Evolutionary conservation across 2,113 vertebrate genomes (phyloP), one percentile per base, ranked within the genome.

Genomic region (Chascanopsetta lugubris): DNA sequence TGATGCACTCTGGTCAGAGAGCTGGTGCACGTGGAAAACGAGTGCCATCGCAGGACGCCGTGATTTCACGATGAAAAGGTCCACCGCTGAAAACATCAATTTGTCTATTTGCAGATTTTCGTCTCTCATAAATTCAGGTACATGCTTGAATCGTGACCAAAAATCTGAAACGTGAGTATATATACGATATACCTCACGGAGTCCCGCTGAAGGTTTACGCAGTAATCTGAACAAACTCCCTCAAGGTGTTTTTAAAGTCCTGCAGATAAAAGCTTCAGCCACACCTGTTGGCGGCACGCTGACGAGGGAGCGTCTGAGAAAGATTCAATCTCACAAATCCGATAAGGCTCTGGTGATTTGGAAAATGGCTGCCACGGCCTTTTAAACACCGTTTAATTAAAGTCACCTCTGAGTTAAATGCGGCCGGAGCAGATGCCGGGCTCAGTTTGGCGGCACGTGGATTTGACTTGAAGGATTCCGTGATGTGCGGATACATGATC

Each of bases 291-390:
- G 4, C 21, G 1, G 21, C 9, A 2, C 8, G 15, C 21, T 6
- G 21, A 13, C 46, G 17, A 25, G 25, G 63, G 21, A 34, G 38
- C 15, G n/a, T 24, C 3, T 8, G 9, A 15, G 8, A 54, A 27
- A 38, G 40, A 68, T 57, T 51, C 17, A 9, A 61, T 56, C 34
- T 46, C 38, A 49, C 21, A 45, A 47, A 78, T 59, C 13, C 21
- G 58, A 68, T 27, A 64, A 68, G 29, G 45, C 40, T 40, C 11
- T 29, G 8, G 26, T 61, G 29, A 64, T 50, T 27, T 55, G 18
- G 32, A 64, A 34, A 49, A 27, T 18, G 47, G 18, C 46, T 64
- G 34, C 7, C 1, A 15, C 21, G 24, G 27, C 25, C 42, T 34
- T 48, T 54, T 46, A 8, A 60, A 25, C 27, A 43, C 26, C 2